A percentile compares a stretch with the other conserved stretches of the same genome.
These are phyloP conservation scores for Alca torda DNA, from an alignment of 2,797 vertebrate species.

Conservation along the genomic window DNA sequence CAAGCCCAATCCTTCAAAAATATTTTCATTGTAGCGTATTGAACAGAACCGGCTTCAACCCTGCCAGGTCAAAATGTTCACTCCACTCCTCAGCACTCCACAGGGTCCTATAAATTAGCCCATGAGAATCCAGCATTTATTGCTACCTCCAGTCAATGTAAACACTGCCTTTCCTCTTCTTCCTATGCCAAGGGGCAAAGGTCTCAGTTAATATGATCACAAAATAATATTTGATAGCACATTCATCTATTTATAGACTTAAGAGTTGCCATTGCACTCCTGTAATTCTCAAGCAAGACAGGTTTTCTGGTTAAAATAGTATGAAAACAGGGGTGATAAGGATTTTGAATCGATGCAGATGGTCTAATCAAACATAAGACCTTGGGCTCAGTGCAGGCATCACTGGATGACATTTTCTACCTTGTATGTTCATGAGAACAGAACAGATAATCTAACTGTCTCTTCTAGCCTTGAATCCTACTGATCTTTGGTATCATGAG, in stretches of 20 bases:
- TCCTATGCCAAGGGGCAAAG: neutral
- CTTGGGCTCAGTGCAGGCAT: neutral
- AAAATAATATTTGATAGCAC: neutral
- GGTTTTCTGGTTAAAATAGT: neutral
- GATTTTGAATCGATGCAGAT: neutral
- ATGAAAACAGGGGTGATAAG: neutral
- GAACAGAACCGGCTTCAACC: slow-evolving; percentile 4
- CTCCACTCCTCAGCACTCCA: slow-evolving; percentile 1
- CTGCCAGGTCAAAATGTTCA: slow-evolving; percentile 1
- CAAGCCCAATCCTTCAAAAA: slow-evolving; percentile 40
- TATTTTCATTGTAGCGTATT: slow-evolving; percentile 2
- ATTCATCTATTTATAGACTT: neutral
- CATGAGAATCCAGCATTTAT: neutral
- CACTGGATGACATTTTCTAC: neutral
- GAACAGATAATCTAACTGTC: neutral
- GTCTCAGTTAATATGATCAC: neutral
- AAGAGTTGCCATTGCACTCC: neutral
- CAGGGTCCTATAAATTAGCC: neutral
- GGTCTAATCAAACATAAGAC: neutral
- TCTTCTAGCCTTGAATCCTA: neutral
- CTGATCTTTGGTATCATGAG: neutral
- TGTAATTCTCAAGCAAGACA: neutral
- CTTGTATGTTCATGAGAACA: neutral
- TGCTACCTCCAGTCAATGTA: neutral
- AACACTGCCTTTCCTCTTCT: neutral